These are phyloP conservation scores for Tinea trinotella DNA, from an alignment of 2,888 invertebrate species.

Conservation along the genomic window DNA sequence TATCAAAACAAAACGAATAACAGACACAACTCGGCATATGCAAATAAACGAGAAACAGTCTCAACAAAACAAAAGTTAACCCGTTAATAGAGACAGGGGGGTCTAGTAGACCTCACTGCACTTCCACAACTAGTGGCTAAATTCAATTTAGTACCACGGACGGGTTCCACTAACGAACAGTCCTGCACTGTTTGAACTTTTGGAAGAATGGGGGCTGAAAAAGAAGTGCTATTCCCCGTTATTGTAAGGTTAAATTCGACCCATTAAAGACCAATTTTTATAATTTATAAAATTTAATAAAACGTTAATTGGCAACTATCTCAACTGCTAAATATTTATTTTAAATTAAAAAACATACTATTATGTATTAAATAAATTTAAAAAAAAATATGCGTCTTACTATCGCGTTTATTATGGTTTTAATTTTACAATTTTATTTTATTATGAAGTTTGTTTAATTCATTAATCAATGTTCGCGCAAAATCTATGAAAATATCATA, in stretches of 20 bases:
- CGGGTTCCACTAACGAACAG: constrained; percentile 36
- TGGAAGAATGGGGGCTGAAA: constrained; percentile 10
- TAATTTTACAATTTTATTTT: too few relatives aligned
- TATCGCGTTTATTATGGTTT: too few relatives aligned
- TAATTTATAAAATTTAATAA: too few relatives aligned
- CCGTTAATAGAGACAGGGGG: background rate
- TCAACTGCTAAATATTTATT: too few relatives aligned
- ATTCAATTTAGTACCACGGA: constrained; percentile 34
- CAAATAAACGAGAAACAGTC: constrained; percentile 5
- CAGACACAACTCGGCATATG: background rate
- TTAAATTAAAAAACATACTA: too few relatives aligned
- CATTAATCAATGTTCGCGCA: too few relatives aligned
- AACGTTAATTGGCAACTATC: too few relatives aligned
- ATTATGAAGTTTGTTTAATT: too few relatives aligned
- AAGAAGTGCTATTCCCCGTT: background rate
- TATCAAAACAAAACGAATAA: too few relatives aligned
- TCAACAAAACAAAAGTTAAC: constrained; percentile 13
- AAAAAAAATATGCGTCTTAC: too few relatives aligned
- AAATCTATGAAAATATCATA: too few relatives aligned
- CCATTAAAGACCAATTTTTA: background rate
- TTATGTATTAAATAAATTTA: too few relatives aligned
- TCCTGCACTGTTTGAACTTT: constrained; percentile 31
- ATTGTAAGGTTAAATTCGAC: background rate
- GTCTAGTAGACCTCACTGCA: constrained; percentile 7
- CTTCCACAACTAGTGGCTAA: constrained; percentile 20